Evolutionary conservation across 2,797 vertebrate species (phyloP), one percentile per base, ranked within the genome.

Genomic region (Allenopithecus nigroviridis): DNA sequence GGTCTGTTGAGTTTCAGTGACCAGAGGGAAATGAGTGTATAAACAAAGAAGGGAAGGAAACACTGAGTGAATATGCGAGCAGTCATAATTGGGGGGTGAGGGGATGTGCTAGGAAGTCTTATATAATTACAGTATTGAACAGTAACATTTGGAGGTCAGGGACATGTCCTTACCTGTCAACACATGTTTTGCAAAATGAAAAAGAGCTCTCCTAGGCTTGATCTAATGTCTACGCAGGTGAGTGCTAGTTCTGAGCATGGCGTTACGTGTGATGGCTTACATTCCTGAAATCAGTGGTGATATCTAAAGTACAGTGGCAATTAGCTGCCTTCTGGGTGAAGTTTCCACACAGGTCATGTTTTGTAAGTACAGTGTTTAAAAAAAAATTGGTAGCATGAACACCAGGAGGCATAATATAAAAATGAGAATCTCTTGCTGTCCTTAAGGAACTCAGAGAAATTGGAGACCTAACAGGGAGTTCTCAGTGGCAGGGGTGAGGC

Each of bases 401-500:
- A 48, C 3, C 3, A 33, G 83, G 21, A 81, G 39, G 3, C 8
- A 14, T 8, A 19, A 30, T 30, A 5, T 36, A 28, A 48, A 94
- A 22, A 13, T 5, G 17, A 75, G 75, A 33, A 7, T 5, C 33
- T 76, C 33, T 8, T 5, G 13, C 30, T 36, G 8, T 61, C 28
- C 46, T 39, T 17, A 46, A 43, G 48, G 48, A 72, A 11, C 5
- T 6, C 5, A 5, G 39, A 43, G 21, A 53, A 4, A 17, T 21
- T 4, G 1, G 6, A 26, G 11, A 57, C 22, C 6, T 0, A 0
- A 17, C 21, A 30, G 41, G 33, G n/a, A 36, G 36, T 8, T 16
- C 2, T 55, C 24, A 0, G 24, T 6, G 33, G 5, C 9, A 30
- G 13, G 16, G n/a, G 5, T 0, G 4, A 3, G 41, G 17, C 1